These are phyloP conservation scores for Chloroceryle aenea DNA, from an alignment of 2,113 vertebrate genomes.

Conservation along the genomic window DNA sequence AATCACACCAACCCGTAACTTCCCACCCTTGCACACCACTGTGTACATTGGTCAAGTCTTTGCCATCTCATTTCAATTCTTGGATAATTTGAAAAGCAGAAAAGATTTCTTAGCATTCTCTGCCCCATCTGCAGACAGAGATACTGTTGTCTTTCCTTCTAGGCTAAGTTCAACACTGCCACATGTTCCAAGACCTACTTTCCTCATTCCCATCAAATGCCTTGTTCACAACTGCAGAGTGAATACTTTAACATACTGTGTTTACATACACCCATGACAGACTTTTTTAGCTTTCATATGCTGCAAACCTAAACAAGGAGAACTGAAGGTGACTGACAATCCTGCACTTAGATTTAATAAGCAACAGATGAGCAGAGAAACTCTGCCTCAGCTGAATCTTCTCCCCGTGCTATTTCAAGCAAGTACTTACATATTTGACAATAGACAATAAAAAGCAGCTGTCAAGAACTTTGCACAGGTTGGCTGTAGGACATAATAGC, in stretches of 20 bases:
- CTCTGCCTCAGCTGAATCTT: background rate
- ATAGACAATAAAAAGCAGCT: background rate
- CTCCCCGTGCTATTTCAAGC: background rate
- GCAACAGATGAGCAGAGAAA: conserved; percentile 4
- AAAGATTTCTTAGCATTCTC: background rate
- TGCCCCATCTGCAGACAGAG: background rate
- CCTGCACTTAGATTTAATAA: background rate
- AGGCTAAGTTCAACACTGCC: background rate
- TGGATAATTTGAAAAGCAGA: background rate
- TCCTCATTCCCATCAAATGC: background rate
- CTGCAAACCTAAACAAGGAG: conserved; percentile 22
- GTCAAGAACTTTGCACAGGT: background rate
- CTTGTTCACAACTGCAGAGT: background rate
- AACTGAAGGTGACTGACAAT: background rate
- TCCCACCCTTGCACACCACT: background rate
- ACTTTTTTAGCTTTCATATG: background rate
- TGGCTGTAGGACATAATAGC: background rate
- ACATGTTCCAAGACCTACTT: background rate
- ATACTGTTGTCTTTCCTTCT: background rate
- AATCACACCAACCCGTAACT: fast-evolving
- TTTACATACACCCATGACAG: background rate
- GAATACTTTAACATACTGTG: background rate
- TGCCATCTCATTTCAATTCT: background rate
- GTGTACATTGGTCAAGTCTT: background rate
- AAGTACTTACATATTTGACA: background rate